Percentiles rank a stretch among this genome's conserved stretches.
Evolutionary conservation across 2,113 vertebrate species (phyloP).

Genomic region (Casuarius casuarius): DNA sequence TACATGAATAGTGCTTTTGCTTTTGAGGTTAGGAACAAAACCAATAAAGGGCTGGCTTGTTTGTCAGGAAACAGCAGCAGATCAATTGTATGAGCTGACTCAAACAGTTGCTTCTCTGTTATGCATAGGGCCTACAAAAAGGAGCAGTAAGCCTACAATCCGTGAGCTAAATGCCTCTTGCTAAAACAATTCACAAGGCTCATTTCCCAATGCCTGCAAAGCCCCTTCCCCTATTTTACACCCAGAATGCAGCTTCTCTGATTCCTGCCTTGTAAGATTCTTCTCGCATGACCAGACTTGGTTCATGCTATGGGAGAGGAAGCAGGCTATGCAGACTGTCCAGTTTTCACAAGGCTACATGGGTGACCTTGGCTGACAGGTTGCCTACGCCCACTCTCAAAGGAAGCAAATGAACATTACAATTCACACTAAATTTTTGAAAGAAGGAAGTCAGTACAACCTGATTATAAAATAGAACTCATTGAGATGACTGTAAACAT

Average conservation of each 20-base stretch:
- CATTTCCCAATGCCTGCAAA: neutral
- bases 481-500: neutral
- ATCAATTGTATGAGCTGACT: neutral
- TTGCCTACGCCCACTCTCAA: neutral
- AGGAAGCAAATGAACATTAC: neutral
- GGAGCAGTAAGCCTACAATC: neutral
- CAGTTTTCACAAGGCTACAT: neutral
- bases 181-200: neutral
- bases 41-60: slow-evolving; percentile 10
- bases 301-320: neutral
- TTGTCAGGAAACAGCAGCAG: neutral
- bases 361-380: neutral
- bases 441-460: neutral
- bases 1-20: neutral
- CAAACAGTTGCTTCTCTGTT: neutral
- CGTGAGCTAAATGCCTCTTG: neutral
- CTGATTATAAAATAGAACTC: neutral
- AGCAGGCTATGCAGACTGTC: neutral
- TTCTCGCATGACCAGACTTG: neutral
- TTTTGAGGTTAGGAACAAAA: neutral
- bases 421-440: neutral
- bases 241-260: neutral
- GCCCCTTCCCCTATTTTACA: neutral
- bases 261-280: neutral
- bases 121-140: neutral